Evolutionary conservation across 2,888 invertebrate species (phyloP).

Genomic region (Venusia cambrica): DNA sequence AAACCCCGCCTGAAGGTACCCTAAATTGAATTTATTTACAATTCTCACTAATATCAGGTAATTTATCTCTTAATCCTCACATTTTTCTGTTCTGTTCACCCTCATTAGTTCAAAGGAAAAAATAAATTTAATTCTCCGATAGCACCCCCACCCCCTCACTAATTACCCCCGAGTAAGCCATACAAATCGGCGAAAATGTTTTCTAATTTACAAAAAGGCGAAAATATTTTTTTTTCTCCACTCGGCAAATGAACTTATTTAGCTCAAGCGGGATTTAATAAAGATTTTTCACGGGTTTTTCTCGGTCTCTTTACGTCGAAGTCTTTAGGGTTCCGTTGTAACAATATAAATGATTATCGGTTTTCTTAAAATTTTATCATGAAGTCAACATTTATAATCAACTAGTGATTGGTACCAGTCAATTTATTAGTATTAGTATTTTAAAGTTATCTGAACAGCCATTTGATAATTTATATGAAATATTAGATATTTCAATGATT

Average conservation of each 20-base stretch:
- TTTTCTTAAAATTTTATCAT: too few relatives aligned
- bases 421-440: too few relatives aligned
- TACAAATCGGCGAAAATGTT: slow-evolving; percentile 79
- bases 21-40: slow-evolving; percentile 24
- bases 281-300: slow-evolving; percentile 73
- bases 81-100: slow-evolving; percentile 50
- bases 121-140: slow-evolving; percentile 60
- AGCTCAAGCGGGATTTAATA: slow-evolving; percentile 75
- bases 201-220: slow-evolving; percentile 69
- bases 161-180: slow-evolving; percentile 70
- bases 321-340: slow-evolving; percentile 47
- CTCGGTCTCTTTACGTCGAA: slow-evolving; percentile 64
- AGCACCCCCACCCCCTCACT: slow-evolving; percentile 49
- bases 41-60: slow-evolving; percentile 31
- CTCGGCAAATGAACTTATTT: slow-evolving; percentile 77
- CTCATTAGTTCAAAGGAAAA: slow-evolving; percentile 65
- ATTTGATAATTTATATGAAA: too few relatives aligned
- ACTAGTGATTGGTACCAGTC: too few relatives aligned
- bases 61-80: slow-evolving; percentile 50
- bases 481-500: too few relatives aligned
- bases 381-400: too few relatives aligned
- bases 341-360: too few relatives aligned
- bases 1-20: background rate
- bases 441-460: too few relatives aligned
- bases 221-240: slow-evolving; percentile 48